phyloP scores from a whole-genome alignment of 2,797 vertebrate species.

The Sciurus carolinensis region DNA sequence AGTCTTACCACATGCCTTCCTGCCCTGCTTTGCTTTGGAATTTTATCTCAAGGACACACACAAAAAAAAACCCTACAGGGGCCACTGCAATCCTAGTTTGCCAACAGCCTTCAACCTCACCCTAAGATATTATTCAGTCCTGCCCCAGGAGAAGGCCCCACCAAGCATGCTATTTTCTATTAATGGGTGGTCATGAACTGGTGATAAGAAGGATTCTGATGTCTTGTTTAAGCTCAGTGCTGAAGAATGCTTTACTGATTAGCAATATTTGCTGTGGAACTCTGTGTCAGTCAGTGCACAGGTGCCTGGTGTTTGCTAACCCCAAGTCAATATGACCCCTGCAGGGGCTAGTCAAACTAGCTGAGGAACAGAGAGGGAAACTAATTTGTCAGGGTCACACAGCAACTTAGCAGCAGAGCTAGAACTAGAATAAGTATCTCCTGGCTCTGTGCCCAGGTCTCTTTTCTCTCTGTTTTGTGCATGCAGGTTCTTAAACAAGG shows the following conservation, averaged over 20 bases:
- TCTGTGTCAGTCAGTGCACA: fast-evolving
- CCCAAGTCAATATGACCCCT: not conserved
- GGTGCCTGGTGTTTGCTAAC: not conserved
- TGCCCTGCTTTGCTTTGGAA: not conserved
- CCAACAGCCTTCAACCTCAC: not conserved
- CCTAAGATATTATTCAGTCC: not conserved
- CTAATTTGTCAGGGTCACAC: not conserved
- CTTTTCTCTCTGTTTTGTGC: not conserved
- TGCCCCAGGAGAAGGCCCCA: not conserved
- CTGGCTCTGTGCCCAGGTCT: not conserved
- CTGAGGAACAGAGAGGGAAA: slow-evolving; percentile 38
- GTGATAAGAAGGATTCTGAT: slow-evolving; percentile 24
- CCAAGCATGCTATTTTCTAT: not conserved
- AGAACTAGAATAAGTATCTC: not conserved
- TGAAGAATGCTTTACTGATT: not conserved
- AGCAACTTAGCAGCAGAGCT: not conserved
- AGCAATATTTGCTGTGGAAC: not conserved
- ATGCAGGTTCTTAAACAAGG: not conserved
- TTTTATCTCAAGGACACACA: not conserved
- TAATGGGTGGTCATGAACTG: not conserved
- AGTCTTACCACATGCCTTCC: not conserved
- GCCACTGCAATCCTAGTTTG: not conserved
- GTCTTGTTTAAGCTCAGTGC: not conserved
- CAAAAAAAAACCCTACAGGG: not conserved
- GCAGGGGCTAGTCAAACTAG: not conserved